Evolutionary conservation across 35 echinoderm and acorn worm species (phyloP), one percentile per base, ranked within the genome.

Genomic region (Apostichopus japonicus): DNA sequence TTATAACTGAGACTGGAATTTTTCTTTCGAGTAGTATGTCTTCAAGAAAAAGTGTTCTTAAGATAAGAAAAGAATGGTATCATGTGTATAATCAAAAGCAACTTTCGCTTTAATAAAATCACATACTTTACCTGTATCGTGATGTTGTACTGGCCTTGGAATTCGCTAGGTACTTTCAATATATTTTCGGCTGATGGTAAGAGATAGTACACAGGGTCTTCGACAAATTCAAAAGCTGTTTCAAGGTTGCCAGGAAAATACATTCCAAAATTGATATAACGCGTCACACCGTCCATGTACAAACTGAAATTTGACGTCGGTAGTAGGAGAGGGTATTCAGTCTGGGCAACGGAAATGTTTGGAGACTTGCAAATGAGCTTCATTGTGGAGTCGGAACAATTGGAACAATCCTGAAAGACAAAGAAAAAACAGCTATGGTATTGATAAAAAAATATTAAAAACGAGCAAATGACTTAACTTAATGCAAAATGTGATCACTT

Each of bases 281-380:
- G 1, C 4, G 81, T 84, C n/a, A 84, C 81, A 24, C 81, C 81
- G 24, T 84, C 81, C 81, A 84, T 84, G 16, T 21, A 24, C 1
- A 84, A 6, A 58, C 81, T 84, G 17, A 84, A 6, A 22, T 84
- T 84, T 84, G 8, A 16, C 54, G 17, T 54, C 4, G 81, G 81
- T 23, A 84, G 23, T n/a, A 8, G 57, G 6, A 84, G 56, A 6
- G 81, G 81, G 57, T 8, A 58, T 23, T 0, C 21, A 6, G 53
- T 84, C 61, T 8, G 19, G 4, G 15, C 5, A 5, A 6, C 8
- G 21, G 81, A 15, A 8, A 84, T 59, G 23, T 84, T 21, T 84
- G 81, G 81, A 24, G 81, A 59, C 54, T 84, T 58, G 81, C 81
- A 84, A 17, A 23, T 23, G 23, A 84, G 81, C 53, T 57, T 57